Evolutionary conservation across 2,797 vertebrate genomes (phyloP), one percentile per base, ranked within the genome.

Genomic region (Anableps anableps): DNA sequence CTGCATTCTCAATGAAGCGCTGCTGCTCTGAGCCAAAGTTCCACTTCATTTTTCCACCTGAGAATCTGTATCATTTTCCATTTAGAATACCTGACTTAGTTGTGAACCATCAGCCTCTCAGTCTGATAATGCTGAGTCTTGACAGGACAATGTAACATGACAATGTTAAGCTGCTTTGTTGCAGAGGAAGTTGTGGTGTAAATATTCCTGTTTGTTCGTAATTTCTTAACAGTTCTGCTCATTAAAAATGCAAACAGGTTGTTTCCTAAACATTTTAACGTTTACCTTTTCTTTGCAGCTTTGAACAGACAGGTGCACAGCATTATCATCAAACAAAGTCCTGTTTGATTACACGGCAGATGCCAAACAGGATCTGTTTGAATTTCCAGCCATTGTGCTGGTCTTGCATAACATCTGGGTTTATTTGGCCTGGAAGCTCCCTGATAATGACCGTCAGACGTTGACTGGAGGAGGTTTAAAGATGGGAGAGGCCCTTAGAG

Each of bases 371-470:
- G 66, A 43, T 80, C 77, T 74, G 60, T 72, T 14, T 38, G 43
- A 70, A 31, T 70, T 36, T 4, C 34, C 38, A 10, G 55, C 23
- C 11, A 0, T 68, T 17, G 16, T 6, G 31, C 45, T 55, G 50
- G 45, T 80, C 68, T 86, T 83, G 55, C 29, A 5, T 80, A 83
- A 85, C 77, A 19, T 1, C 10, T 6, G 26, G 23, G 74, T 47
- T 68, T 5, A 74, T 83, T 60, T 5, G 21, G 19, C 41, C 29
- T 8, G 5, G 19, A 17, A 23, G 36, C 53, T 50, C 55, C 55
- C 53, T 34, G 31, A 77, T 72, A 81, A 43, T 62, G 50, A n/a
- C 19, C 17, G 1, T 38, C 23, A 6, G 23, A 23, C 62, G 21
- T 5, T 3, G 34, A 29, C 55, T 64, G 45, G 55, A 73, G 38